Evolutionary conservation across 2,797 vertebrate species (phyloP).

Genomic region (Pantherophis vulpinus): DNA sequence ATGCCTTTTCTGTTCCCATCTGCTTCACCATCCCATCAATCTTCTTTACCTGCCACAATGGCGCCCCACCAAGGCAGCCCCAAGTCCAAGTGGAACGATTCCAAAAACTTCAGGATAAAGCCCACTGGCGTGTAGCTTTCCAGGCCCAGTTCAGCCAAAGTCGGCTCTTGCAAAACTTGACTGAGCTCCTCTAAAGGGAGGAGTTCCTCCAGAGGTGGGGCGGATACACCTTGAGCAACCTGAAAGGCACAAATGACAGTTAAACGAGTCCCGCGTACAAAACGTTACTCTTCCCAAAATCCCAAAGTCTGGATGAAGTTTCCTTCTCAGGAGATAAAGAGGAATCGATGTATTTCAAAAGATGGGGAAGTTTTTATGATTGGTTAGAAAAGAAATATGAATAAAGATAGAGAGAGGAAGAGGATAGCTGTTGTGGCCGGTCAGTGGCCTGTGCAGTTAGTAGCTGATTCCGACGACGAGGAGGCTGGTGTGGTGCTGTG

Average conservation of each 20-base stretch:
- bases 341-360: too few relatives aligned
- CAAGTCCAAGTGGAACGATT: constrained; percentile 81
- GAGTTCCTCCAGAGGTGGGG: constrained; percentile 48
- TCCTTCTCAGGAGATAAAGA: too few relatives aligned
- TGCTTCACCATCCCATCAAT: background rate
- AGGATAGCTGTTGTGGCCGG: too few relatives aligned
- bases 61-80: constrained; percentile 92
- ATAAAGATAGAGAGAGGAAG: too few relatives aligned
- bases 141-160: constrained; percentile 81
- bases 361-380: too few relatives aligned
- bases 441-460: too few relatives aligned
- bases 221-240: background rate
- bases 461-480: too few relatives aligned
- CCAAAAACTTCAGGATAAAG: constrained; percentile 82
- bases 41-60: constrained; percentile 81
- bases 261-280: too few relatives aligned
- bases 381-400: too few relatives aligned
- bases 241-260: background rate
- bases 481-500: too few relatives aligned
- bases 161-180: constrained; percentile 73
- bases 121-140: constrained; percentile 81
- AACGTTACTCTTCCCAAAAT: background rate
- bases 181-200: constrained; percentile 49
- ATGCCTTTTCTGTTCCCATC: too few relatives aligned
- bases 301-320: background rate